Evolutionary conservation across 30 jellyfish, hydroid and myxozoan genomes (phyloP).

Genomic region (Pseudorhiza aurosa): DNA sequence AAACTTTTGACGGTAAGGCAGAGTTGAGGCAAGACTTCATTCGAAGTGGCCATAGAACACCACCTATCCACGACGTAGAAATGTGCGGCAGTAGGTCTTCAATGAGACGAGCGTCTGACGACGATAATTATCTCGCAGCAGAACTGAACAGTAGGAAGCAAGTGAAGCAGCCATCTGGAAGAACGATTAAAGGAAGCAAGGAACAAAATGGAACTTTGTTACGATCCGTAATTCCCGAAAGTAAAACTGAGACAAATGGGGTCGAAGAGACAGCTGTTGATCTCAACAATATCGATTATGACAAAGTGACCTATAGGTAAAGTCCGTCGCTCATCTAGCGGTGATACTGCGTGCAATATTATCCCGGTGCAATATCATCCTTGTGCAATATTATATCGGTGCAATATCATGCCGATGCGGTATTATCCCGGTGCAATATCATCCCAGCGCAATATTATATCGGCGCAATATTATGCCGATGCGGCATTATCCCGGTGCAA

Average conservation of each 20-base stretch:
- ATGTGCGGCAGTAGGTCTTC: neutral
- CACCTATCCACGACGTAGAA: slow-evolving; percentile 49
- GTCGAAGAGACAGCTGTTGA: slow-evolving; percentile 44
- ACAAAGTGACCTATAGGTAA: slow-evolving; percentile 19
- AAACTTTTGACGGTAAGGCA: slow-evolving; percentile 2
- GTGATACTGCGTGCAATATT: no score
- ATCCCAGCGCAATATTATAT: no score
- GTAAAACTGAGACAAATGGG: neutral
- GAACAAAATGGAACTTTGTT: slow-evolving; percentile 47
- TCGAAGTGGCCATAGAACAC: slow-evolving; percentile 38
- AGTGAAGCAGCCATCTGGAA: slow-evolving; percentile 8
- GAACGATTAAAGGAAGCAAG: neutral
- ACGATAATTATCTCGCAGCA: slow-evolving; percentile 6
- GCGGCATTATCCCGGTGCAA: no score
- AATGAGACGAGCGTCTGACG: neutral
- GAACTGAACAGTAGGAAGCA: slow-evolving; percentile 19
- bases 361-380: no score
- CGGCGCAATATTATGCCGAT: no score
- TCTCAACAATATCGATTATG: neutral
- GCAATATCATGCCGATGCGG: no score
- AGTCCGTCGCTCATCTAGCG: no score
- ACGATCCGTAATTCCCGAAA: slow-evolving; percentile 20
- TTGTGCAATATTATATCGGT: no score
- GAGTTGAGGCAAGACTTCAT: slow-evolving; percentile 3
- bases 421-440: no score